Base-by-base conservation (phyloP, 2,888 invertebrate species). In the Cetonia aurata region DNA sequence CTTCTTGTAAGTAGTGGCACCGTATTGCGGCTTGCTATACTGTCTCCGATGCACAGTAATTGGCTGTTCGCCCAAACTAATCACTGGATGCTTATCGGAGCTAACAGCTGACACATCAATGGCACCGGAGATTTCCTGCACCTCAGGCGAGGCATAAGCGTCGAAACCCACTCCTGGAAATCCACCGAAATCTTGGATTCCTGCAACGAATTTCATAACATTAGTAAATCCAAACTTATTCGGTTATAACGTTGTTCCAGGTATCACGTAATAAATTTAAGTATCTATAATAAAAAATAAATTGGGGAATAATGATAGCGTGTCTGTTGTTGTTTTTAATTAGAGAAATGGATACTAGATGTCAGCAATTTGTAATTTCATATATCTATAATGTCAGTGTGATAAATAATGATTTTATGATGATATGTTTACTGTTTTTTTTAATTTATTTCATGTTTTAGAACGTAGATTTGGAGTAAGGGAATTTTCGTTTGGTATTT, bases 111-210 rank as follows among this genome's bases (percentile, higher is more conserved):
- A 73, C 50, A 75, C 74, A 52, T 75, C 78, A 3, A 77, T 76
- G 6, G 75, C 70, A 12, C 71, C 68, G 33, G 68, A 65, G 44
- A 59, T 19, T 52, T 70, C 74, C 15, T 71, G 72, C 60, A 67
- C 1, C 37, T 37, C 60, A 46, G 71, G 13, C n/a, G 71, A 33
- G 25, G 56, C 56, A 31, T 77, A 62, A 81, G 85, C 86, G 83
- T 86, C 52, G 17, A 60, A 60, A 31, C 41, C 42, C 13, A 59
- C 65, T 15, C 25, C 44, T 6, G 52, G 15, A 50, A 53, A 15
- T 1, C 60, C 19, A 13, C 6, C n/a, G 6, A 42, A 69, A 12
- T 60, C 52, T 33, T 55, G 25, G 17, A 67, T 37, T 13, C 17
- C 56, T 37, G 56, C 25, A 37, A 56, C 41, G 15, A 13, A 37